Conservation (phyloP, 2,113 vertebrate species). For the Setophaga coronata region DNA sequence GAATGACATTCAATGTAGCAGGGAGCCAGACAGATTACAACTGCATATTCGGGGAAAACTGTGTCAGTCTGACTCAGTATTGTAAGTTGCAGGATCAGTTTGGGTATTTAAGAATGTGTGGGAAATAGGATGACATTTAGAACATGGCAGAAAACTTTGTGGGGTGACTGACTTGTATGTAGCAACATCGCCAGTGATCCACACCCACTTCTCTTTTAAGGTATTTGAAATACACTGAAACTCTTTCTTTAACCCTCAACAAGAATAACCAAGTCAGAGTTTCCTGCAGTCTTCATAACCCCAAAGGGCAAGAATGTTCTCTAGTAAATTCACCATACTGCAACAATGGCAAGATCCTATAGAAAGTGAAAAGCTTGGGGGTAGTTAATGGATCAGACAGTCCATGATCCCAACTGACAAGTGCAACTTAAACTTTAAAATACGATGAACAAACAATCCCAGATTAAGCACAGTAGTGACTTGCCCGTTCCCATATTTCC, state of each 20-base stretch:
- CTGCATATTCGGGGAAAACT: not conserved
- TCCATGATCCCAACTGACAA: conserved; percentile 37
- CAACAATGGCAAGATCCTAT: not conserved
- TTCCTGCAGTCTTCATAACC: not conserved
- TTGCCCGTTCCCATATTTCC: conserved; percentile 41
- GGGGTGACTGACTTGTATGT: not conserved
- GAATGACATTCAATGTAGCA: not conserved
- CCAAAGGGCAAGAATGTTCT: not conserved
- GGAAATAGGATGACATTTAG: not conserved
- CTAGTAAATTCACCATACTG: not conserved
- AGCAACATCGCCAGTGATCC: not conserved
- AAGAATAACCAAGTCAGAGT: not conserved
- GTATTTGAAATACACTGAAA: not conserved
- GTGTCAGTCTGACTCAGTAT: not conserved
- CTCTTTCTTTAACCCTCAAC: not conserved
- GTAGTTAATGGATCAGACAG: not conserved
- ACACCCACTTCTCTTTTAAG: not conserved
- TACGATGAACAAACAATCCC: conserved; percentile 33
- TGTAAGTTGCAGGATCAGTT: not conserved
- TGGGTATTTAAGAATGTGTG: not conserved
- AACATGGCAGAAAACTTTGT: not conserved
- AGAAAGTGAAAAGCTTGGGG: not conserved
- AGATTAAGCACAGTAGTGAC: conserved; percentile 39
- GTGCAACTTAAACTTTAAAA: conserved; percentile 53
- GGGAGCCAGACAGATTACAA: not conserved